Evolutionary conservation across 2,113 vertebrate species (phyloP).

Genomic region (Ceuthmochares aereus): DNA sequence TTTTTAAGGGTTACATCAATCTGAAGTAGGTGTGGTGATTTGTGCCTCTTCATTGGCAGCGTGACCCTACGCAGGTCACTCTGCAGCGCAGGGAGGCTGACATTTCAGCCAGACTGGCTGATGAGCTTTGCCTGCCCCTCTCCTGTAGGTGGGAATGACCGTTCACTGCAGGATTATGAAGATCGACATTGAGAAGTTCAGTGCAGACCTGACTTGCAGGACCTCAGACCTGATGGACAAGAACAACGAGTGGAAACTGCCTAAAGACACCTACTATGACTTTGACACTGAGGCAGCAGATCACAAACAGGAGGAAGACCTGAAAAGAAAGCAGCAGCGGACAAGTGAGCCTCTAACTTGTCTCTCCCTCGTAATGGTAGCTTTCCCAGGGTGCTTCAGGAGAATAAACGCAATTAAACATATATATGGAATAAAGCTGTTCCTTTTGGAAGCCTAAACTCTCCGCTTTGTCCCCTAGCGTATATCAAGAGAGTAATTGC

Average conservation of each 20-base stretch:
- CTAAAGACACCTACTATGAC: slow-evolving; percentile 96
- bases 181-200: slow-evolving; percentile 98
- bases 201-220: slow-evolving; percentile 95
- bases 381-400: neutral
- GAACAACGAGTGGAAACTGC: slow-evolving; percentile 97
- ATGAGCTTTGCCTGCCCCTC: neutral
- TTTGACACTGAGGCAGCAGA: slow-evolving; percentile 93
- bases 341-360: slow-evolving; percentile 84
- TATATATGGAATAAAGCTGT: neutral
- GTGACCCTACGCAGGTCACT: neutral
- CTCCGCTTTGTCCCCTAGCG: slow-evolving; percentile 70
- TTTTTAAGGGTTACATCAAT: neutral
- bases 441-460: neutral
- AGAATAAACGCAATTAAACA: neutral
- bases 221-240: slow-evolving; percentile 97
- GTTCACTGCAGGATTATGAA: slow-evolving; percentile 99
- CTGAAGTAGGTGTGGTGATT: neutral
- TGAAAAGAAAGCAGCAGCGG: slow-evolving; percentile 95
- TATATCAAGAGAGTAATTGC: slow-evolving; percentile 98
- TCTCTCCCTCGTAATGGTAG: neutral
- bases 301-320: slow-evolving; percentile 92
- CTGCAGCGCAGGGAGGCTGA: neutral
- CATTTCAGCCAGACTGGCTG: neutral
- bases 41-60: neutral
- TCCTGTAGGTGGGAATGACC: slow-evolving; percentile 92